Percentiles rank a stretch among this genome's conserved stretches.
These are phyloP conservation scores for Ginglymostoma cirratum DNA, from an alignment of 2,113 vertebrate species.

Conservation along the genomic window DNA sequence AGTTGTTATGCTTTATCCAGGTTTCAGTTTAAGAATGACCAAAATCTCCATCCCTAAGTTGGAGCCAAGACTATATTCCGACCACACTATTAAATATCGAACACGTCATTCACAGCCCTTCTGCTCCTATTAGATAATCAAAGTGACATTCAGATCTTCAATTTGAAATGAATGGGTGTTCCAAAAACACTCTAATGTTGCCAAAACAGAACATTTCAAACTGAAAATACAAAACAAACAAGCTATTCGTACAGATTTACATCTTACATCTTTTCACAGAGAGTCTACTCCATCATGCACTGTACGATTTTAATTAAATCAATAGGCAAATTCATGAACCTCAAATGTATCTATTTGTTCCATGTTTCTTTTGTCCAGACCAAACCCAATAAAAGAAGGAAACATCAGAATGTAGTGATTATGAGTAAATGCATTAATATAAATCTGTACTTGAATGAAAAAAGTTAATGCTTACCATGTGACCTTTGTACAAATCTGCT, in stretches of 20 bases:
- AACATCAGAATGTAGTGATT: background rate
- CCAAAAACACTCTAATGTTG: background rate
- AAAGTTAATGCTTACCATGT: background rate
- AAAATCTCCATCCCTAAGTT: background rate
- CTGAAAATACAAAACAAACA: background rate
- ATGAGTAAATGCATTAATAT: background rate
- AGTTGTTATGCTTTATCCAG: background rate
- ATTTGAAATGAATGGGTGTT: background rate
- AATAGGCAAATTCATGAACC: background rate
- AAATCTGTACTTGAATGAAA: background rate
- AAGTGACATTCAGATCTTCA: background rate
- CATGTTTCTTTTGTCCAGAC: background rate
- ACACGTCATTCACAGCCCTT: background rate
- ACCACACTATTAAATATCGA: background rate
- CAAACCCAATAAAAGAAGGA: background rate
- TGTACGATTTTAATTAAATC: background rate
- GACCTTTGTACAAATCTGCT: background rate
- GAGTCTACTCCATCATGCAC: background rate
- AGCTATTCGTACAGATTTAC: background rate
- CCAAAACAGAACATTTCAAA: background rate
- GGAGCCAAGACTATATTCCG: background rate
- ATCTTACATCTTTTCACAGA: background rate
- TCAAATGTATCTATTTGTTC: background rate
- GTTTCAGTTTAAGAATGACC: background rate
- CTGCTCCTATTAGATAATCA: background rate